Percentiles rank a stretch among this genome's conserved stretches.
Conservation (phyloP, 2,888 invertebrate genomes). For the Acanthococcus lagerstroemiae region DNA sequence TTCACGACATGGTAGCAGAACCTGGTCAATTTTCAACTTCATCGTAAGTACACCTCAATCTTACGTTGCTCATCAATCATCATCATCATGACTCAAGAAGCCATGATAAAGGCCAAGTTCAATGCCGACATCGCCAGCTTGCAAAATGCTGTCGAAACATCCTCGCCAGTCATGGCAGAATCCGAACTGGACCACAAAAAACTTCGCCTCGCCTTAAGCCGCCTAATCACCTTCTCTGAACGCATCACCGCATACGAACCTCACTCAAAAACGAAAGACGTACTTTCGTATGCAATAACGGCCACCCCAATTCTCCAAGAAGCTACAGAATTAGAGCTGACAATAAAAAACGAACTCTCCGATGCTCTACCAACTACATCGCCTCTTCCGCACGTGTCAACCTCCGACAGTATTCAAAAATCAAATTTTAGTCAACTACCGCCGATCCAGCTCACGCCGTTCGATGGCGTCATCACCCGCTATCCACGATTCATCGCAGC, state of each 20-base stretch:
- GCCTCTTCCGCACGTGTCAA: not conserved
- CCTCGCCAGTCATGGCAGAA: not conserved
- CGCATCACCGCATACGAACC: not conserved
- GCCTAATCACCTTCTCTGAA: not conserved
- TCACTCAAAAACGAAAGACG: not conserved
- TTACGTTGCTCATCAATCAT: not conserved
- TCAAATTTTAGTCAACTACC: not conserved
- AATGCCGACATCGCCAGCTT: not conserved
- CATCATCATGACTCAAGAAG: not conserved
- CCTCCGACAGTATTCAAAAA: not conserved
- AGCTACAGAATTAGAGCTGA: not conserved
- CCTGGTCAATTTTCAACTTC: not conserved
- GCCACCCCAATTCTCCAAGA: not conserved
- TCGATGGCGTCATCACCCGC: not conserved
- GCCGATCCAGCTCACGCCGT: not conserved
- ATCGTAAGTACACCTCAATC: not conserved
- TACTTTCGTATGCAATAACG: not conserved
- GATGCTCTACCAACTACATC: not conserved
- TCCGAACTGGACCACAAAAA: not conserved
- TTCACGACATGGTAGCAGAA: not conserved
- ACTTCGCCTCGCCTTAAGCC: not conserved
- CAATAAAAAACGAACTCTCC: not conserved
- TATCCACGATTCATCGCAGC: not conserved
- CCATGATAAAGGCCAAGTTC: not conserved
- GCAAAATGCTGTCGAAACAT: not conserved